Conservation (phyloP, 2,113 vertebrate species). For the Bucco capensis region DNA sequence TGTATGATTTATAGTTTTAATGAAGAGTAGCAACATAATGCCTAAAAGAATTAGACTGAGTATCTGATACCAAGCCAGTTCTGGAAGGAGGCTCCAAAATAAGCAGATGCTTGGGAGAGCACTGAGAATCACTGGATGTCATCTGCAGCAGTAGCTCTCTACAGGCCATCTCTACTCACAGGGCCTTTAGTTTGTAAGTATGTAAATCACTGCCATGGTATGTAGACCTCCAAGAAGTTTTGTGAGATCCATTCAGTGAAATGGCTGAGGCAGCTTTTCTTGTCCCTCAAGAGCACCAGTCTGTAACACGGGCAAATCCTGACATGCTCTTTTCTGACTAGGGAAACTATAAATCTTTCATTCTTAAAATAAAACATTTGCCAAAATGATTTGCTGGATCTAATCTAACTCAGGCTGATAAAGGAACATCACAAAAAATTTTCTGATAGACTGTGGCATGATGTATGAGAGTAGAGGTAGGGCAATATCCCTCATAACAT, state of each 20-base stretch:
- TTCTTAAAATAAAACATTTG: background rate
- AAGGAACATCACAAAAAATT: background rate
- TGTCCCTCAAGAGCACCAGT: background rate
- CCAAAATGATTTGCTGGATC: background rate
- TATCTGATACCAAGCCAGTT: background rate
- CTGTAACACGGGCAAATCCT: background rate
- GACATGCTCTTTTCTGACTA: background rate
- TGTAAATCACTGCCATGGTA: accelerated
- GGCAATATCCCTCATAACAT: background rate
- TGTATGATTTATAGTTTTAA: background rate
- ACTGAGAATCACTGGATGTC: background rate
- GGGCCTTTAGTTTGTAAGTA: background rate
- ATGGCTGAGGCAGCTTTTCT: background rate
- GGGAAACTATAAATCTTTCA: background rate
- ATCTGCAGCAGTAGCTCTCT: background rate
- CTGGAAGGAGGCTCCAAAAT: background rate
- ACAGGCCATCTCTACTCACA: background rate
- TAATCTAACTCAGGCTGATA: background rate
- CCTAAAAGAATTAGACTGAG: background rate
- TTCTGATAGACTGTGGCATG: background rate
- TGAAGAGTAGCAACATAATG: background rate
- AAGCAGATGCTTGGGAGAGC: background rate
- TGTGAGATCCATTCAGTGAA: background rate
- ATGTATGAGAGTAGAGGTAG: background rate
- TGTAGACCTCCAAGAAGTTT: background rate